phyloP scores from a whole-genome alignment of 2,113 vertebrate species.

The Rhinopomastus cyanomelas region DNA sequence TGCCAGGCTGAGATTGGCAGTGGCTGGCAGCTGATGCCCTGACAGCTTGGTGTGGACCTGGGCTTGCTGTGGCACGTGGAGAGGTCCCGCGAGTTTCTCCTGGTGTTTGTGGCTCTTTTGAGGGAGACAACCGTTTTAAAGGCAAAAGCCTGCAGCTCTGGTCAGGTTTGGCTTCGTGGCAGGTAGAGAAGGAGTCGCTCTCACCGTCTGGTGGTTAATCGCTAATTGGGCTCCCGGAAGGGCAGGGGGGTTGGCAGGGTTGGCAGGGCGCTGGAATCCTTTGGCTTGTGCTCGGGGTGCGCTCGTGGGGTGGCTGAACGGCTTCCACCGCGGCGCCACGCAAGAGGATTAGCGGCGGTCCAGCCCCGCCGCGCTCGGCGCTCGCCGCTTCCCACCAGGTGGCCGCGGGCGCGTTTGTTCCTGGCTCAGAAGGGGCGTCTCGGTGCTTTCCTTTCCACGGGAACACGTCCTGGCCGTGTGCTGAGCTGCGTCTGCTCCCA shows the following conservation, averaged over 20 bases:
- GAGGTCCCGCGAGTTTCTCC: neutral
- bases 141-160: neutral
- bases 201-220: neutral
- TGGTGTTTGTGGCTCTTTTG: neutral
- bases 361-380: neutral
- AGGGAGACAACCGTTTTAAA: neutral
- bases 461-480: neutral
- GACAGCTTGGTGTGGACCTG: fast-evolving
- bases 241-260: neutral
- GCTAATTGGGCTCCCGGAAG: slow-evolving; percentile 6
- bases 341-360: slow-evolving; percentile 59
- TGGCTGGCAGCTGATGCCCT: fast-evolving
- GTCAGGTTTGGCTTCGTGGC: neutral
- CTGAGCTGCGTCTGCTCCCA: neutral
- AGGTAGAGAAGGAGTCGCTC: neutral
- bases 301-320: slow-evolving; percentile 60
- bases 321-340: slow-evolving; percentile 50
- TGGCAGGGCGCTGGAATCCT: slow-evolving; percentile 30
- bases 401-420: neutral
- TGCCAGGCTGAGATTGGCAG: neutral
- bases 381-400: slow-evolving; percentile 11
- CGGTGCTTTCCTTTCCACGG: neutral
- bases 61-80: neutral
- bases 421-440: neutral
- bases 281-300: neutral